Evolutionary conservation across 2,888 invertebrate genomes (phyloP), one percentile per base, ranked within the genome.

Genomic region (Entomobrya multifasciata): DNA sequence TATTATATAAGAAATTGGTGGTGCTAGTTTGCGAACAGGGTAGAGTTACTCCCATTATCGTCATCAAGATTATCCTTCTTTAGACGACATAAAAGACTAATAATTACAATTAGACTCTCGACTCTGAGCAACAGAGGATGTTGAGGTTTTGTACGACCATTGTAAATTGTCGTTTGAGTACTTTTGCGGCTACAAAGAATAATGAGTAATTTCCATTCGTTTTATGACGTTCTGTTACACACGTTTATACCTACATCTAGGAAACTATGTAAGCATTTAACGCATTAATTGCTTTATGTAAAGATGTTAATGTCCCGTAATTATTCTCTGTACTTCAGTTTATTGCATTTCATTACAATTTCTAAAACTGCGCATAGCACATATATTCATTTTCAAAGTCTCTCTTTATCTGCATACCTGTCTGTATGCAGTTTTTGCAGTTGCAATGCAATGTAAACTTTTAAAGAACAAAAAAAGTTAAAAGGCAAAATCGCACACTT

Each of bases 91-190:
- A 55, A 57, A 74, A 74, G 36, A 52, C 55, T 55, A 74, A 11
- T 36, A 55, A 74, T 74, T 74, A 74, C 52, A 36, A 36, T 36
- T 36, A 36, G 4, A 36, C 36, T 36, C 8, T n/a, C n/a, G n/a
- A n/a, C n/a, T n/a, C n/a, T n/a, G n/a, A n/a, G 36, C 5, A 4
- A 8, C 5, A 36, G 36, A 74, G 74, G 74, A 74, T 74, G 74
- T 74, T 55, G 52, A 30, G 74, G 74, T 74, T 74, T 74, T 74
- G 74, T 74, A 74, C 49, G 25, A 11, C 47, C 44, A 49, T 52
- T 27, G 15, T n/a, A 52, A 27, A 22, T 25, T 60, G 20, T 30
- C 17, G 20, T 65, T 25, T 13, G 17, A 8, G 13, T 52, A 13
- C 25, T 74, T 52, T 74, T 74, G 74, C 55, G 70, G 74, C 74